These are phyloP conservation scores for Sebastolobus alascanus DNA, from an alignment of 2,797 vertebrate genomes.

Conservation along the genomic window DNA sequence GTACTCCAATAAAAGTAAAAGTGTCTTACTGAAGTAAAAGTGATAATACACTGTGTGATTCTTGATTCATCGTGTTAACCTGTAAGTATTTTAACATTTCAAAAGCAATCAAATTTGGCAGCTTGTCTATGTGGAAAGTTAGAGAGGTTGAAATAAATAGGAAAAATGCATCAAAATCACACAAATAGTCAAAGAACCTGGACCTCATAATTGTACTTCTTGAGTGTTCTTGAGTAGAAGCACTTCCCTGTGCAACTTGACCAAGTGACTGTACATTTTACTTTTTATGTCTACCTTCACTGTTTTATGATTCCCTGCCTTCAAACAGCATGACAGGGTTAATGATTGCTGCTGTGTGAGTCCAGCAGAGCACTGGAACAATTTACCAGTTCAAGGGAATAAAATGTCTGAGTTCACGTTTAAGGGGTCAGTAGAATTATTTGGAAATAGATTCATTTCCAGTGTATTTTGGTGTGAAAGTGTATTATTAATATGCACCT, in stretches of 20 bases:
- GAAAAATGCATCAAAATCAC: background rate
- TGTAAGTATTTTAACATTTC: background rate
- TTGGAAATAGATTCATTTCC: background rate
- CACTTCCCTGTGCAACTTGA: background rate
- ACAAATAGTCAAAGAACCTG: background rate
- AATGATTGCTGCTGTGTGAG: background rate
- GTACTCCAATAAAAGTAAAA: background rate
- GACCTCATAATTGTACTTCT: background rate
- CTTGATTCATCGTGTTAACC: too few relatives aligned
- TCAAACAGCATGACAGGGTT: background rate
- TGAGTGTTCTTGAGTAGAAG: background rate
- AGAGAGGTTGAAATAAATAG: background rate
- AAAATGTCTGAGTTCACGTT: background rate
- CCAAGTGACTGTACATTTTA: background rate
- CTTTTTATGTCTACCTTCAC: background rate
- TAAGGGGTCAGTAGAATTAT: background rate
- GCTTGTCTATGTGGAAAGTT: background rate
- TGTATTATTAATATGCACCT: background rate
- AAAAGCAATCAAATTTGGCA: background rate
- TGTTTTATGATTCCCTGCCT: background rate
- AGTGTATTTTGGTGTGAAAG: background rate
- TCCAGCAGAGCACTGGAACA: background rate
- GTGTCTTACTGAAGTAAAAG: background rate
- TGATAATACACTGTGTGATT: background rate
- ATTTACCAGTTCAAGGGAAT: background rate